Conservation (phyloP, 2,888 invertebrate species). For the Lottia scabra region DNA sequence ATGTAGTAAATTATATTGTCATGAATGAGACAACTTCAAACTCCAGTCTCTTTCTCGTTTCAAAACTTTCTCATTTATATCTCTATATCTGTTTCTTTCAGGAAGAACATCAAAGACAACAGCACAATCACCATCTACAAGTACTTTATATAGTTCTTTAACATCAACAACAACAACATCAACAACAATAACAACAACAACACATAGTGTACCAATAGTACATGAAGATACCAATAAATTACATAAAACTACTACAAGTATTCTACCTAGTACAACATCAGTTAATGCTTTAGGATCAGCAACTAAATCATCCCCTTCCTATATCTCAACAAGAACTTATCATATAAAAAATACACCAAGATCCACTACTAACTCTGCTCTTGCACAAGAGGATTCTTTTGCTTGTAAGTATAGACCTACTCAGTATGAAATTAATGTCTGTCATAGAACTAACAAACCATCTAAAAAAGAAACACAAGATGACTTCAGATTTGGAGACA, state of each 20-base stretch:
- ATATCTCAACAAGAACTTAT: not conserved
- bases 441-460: no score
- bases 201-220: not conserved
- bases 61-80: no score
- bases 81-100: not conserved
- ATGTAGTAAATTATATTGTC: no score
- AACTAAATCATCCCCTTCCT: not conserved
- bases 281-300: not conserved
- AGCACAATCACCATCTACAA: not conserved
- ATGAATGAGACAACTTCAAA: no score
- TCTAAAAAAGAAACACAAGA: no score
- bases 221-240: not conserved
- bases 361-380: not conserved
- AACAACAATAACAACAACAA: no score
- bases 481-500: no score
- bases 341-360: not conserved
- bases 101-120: constrained; percentile 7
- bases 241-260: not conserved
- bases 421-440: no score
- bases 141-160: no score
- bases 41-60: no score
- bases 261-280: not conserved
- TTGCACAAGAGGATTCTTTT: not conserved
- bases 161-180: no score
- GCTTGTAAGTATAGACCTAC: not conserved